Conservation (phyloP, 2,888 invertebrate species). For the Priapulus caudatus region DNA sequence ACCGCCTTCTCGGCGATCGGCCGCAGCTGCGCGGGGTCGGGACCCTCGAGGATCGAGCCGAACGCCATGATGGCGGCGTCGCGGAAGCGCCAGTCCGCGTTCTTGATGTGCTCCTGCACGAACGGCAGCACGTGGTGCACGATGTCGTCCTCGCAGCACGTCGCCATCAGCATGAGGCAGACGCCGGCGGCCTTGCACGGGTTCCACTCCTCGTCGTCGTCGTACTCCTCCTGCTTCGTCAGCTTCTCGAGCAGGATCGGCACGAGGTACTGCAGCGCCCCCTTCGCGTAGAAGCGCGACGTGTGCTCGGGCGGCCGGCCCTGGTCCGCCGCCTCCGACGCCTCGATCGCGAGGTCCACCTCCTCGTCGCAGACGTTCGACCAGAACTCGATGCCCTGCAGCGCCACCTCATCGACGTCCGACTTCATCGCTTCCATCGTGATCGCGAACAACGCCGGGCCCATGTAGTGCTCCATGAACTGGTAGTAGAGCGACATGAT, state of each 20-base stretch:
- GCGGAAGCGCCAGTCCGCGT: conserved; percentile 68
- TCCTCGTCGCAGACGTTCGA: conserved; percentile 99
- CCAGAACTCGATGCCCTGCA: conserved; percentile 99
- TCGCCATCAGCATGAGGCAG: conserved; percentile 90
- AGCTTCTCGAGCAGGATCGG: conserved; percentile 85
- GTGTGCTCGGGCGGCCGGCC: conserved; percentile 86
- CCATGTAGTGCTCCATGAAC: conserved; percentile 99
- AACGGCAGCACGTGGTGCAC: conserved; percentile 92
- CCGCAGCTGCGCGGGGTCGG: conserved; percentile 72
- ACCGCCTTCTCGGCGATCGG: conserved; percentile 92
- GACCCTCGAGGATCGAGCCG: conserved; percentile 74
- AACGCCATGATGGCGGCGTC: conserved; percentile 99
- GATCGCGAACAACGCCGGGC: conserved; percentile 91
- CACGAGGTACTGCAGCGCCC: conserved; percentile 84
- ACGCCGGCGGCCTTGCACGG: conserved; percentile 98
- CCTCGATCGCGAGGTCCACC: conserved; percentile 63
- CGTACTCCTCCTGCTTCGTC: conserved; percentile 83
- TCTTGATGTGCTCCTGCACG: conserved; percentile 84
- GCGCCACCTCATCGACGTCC: conserved; percentile 82
- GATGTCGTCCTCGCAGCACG: conserved; percentile 92
- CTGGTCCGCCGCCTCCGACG: conserved; percentile 58
- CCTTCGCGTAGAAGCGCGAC: conserved; percentile 93
- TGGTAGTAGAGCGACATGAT: conserved; percentile 97
- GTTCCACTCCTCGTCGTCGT: conserved; percentile 99
- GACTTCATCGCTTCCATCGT: conserved; percentile 97